A percentile compares a stretch with the other conserved stretches of the same genome.
Evolutionary conservation across 2,888 invertebrate genomes (phyloP).

Genomic region (Gisinianus flammeolus): DNA sequence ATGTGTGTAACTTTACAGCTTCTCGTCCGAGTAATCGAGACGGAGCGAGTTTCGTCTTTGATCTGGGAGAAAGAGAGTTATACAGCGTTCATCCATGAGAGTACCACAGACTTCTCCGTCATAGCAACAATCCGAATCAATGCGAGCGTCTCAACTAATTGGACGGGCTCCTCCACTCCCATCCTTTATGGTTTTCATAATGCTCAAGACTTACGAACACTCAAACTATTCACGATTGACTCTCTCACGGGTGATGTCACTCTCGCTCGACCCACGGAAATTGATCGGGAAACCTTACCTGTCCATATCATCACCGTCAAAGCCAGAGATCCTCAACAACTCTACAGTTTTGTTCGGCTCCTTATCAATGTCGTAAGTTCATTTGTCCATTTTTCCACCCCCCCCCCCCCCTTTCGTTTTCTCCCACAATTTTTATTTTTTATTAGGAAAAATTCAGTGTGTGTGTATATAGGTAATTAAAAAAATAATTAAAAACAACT

Average conservation of each 20-base stretch:
- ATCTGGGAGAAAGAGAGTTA: conserved; percentile 57
- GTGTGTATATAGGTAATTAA: too few species aligned
- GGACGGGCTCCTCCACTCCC: conserved; percentile 44
- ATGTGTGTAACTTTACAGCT: conserved; percentile 43
- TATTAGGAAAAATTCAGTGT: too few species aligned
- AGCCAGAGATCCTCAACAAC: conserved; percentile 72
- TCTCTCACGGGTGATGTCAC: conserved; percentile 83
- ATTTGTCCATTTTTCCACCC: not conserved
- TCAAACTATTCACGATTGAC: conserved; percentile 76
- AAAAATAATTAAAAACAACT: too few species aligned
- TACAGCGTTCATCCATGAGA: conserved; percentile 54
- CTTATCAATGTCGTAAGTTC: conserved; percentile 42
- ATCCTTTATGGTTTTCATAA: conserved; percentile 58
- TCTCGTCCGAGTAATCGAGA: conserved; percentile 57
- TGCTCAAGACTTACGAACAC: conserved; percentile 53
- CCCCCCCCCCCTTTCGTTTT: too few species aligned
- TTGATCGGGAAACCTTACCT: conserved; percentile 90
- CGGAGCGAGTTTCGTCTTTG: conserved; percentile 54
- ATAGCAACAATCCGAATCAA: conserved; percentile 53
- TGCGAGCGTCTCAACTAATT: conserved; percentile 42
- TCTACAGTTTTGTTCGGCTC: conserved; percentile 56
- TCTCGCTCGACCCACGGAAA: conserved; percentile 68
- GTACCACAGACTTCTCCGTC: conserved; percentile 45
- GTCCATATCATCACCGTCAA: conserved; percentile 84
- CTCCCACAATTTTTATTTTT: too few species aligned